phyloP scores from a whole-genome alignment of 2,888 invertebrate species.

The Synanthedon myopaeformis region DNA sequence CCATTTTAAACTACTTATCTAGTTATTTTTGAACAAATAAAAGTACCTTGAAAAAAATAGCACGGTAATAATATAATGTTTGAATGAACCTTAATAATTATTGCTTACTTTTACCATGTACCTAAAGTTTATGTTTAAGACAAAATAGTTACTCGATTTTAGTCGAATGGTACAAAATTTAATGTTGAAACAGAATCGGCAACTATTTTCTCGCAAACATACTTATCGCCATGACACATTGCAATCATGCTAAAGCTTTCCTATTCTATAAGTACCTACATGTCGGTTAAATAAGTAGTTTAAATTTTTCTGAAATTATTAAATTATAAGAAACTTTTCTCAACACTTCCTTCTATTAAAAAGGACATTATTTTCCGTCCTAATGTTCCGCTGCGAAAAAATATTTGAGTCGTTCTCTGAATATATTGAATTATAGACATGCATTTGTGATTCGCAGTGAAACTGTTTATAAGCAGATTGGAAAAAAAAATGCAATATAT shows the following conservation, averaged over 20 bases:
- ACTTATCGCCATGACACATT: slow-evolving; percentile 18
- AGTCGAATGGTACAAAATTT: slow-evolving; percentile 11
- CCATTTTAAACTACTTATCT: no score
- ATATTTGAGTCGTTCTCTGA: not conserved
- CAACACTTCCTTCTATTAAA: slow-evolving; percentile 37
- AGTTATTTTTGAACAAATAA: no score
- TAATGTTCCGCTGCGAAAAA: slow-evolving; percentile 6
- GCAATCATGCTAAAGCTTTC: slow-evolving; percentile 61
- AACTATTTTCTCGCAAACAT: slow-evolving; percentile 7
- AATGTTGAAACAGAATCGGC: slow-evolving; percentile 6
- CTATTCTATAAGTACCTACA: slow-evolving; percentile 49
- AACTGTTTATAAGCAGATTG: slow-evolving; percentile 22
- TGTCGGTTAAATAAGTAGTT: slow-evolving; percentile 33
- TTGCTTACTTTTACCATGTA: no score
- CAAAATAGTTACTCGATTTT: slow-evolving; percentile 12
- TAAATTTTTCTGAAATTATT: slow-evolving; percentile 55
- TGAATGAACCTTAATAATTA: no score
- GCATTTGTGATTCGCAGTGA: not conserved
- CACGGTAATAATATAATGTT: no score
- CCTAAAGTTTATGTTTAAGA: slow-evolving; percentile 7
- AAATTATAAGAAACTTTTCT: slow-evolving; percentile 53
- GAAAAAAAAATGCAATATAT: slow-evolving; percentile 14
- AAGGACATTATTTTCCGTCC: slow-evolving; percentile 57
- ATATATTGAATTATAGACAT: not conserved
- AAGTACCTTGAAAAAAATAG: no score